Conservation (phyloP, 2,888 invertebrate species). For the Chrysolina haemoptera region DNA sequence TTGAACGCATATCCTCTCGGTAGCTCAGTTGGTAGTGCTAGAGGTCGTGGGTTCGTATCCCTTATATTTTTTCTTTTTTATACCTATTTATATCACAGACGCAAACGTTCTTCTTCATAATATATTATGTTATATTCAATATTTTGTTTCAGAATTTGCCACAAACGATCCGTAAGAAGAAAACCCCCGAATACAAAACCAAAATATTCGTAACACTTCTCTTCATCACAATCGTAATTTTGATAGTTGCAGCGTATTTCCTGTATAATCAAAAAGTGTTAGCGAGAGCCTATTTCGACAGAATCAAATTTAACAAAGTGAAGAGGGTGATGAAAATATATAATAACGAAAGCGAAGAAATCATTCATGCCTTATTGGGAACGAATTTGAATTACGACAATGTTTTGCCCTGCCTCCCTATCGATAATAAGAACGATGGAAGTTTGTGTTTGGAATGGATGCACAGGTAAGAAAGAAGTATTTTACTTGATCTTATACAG, state of each 20-base stretch:
- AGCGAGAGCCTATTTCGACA: constrained; percentile 86
- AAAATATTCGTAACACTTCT: constrained; percentile 86
- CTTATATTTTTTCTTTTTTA: too few species aligned
- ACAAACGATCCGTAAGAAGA: constrained; percentile 79
- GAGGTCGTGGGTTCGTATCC: too few species aligned
- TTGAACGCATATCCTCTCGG: too few species aligned
- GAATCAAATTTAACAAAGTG: constrained; percentile 86
- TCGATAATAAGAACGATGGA: constrained; percentile 74
- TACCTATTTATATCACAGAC: too few species aligned
- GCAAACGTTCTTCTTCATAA: too few species aligned
- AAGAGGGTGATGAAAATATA: constrained; percentile 82
- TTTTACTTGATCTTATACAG: not conserved
- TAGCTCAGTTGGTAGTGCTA: too few species aligned
- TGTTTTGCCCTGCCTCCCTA: constrained; percentile 81
- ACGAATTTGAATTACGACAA: constrained; percentile 77
- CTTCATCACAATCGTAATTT: constrained; percentile 85
- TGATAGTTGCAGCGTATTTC: constrained; percentile 88
- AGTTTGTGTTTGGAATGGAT: constrained; percentile 90
- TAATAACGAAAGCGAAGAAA: constrained; percentile 80
- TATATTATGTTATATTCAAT: too few species aligned
- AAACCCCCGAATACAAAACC: constrained; percentile 83
- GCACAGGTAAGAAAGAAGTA: constrained; percentile 63
- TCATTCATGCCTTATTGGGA: constrained; percentile 79
- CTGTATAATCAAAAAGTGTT: constrained; percentile 87
- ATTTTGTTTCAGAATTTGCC: constrained; percentile 79